Evolutionary conservation across 53 echinoderm and acorn worm genomes (phyloP).

Genomic region (Henricia sp.): DNA sequence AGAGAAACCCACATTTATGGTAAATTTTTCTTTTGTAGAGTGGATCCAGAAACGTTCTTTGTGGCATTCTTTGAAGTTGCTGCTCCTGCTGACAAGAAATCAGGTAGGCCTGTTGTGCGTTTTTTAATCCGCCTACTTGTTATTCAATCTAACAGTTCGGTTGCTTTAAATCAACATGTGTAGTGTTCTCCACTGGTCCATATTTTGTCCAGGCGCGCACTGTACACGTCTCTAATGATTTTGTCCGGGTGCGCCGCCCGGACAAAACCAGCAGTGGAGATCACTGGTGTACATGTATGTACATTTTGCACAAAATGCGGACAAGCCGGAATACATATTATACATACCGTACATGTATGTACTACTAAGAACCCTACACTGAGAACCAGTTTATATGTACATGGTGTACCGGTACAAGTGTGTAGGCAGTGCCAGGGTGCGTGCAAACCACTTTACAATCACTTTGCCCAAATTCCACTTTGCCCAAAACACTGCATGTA

Average conservation of each 20-base stretch:
- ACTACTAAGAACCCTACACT: background rate
- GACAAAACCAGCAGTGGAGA: no score
- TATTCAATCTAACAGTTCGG: background rate
- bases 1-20: no score
- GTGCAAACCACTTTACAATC: no score
- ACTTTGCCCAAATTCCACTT: no score
- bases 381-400: no score
- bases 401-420: no score
- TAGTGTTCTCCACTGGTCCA: no score
- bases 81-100: constrained; percentile 73
- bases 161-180: background rate
- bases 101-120: constrained; percentile 67
- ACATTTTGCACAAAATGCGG: background rate
- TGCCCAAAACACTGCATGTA: no score
- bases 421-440: no score
- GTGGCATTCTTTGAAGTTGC: constrained; percentile 94
- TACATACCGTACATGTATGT: background rate
- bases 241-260: no score
- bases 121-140: background rate
- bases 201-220: no score
- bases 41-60: constrained; percentile 81
- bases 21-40: constrained; percentile 52
- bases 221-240: no score
- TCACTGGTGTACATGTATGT: background rate
- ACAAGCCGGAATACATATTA: background rate